Conservation (phyloP, 2,797 vertebrate genomes). For the Acanthornis magna region DNA sequence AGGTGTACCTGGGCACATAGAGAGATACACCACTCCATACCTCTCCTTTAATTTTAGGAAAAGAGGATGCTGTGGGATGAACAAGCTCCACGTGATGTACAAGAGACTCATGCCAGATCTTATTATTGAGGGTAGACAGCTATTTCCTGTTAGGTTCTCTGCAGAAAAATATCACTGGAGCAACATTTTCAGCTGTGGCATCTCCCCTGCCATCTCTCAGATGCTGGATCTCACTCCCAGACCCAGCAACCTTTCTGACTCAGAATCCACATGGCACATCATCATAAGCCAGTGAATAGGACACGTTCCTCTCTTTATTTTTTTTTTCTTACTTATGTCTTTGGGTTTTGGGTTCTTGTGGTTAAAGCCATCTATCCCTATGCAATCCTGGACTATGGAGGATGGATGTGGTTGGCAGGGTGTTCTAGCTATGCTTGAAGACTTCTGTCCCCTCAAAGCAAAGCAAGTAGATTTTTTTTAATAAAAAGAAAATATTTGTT, state of each 20-base stretch:
- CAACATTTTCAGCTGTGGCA: neutral
- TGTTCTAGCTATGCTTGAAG: neutral
- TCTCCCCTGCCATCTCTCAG: neutral
- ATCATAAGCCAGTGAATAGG: neutral
- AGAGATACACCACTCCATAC: neutral
- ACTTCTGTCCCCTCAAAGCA: neutral
- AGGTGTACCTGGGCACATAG: neutral
- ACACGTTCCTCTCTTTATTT: neutral
- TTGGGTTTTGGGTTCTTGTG: neutral
- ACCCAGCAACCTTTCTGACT: neutral
- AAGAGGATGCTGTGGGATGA: neutral
- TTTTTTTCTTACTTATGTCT: neutral
- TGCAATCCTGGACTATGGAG: neutral
- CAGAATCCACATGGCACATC: neutral
- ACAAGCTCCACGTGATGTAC: neutral
- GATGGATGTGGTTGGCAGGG: neutral
- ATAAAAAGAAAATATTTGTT: neutral
- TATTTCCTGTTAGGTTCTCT: neutral
- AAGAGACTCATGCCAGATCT: neutral
- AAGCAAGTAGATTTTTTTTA: neutral
- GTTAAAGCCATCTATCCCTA: neutral
- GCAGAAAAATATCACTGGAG: neutral
- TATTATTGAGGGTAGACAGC: neutral
- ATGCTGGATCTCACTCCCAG: neutral
- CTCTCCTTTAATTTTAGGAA: neutral